Evolutionary conservation across 2,888 invertebrate species (phyloP).

Genomic region (Agrotis exclamationis): DNA sequence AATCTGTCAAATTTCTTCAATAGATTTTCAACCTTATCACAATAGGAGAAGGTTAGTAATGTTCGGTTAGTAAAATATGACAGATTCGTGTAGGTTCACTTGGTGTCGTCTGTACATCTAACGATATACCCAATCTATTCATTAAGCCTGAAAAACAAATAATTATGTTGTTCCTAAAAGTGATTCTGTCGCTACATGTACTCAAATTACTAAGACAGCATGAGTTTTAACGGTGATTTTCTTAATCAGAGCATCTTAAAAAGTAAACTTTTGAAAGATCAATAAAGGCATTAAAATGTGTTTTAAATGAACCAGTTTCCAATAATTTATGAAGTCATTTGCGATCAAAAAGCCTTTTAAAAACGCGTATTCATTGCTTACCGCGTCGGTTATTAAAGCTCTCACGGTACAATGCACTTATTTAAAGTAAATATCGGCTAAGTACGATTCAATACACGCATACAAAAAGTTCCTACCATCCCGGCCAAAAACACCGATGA

Average conservation of each 20-base stretch:
- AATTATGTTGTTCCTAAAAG: no score
- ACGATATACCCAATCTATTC: no score
- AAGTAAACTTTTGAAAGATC: constrained; percentile 13
- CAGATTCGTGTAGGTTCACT: no score
- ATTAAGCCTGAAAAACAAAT: no score
- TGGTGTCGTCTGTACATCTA: no score
- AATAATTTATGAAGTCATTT: constrained; percentile 37
- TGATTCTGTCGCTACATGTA: no score
- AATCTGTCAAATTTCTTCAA: no score
- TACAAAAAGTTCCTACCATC: background rate
- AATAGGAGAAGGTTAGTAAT: no score
- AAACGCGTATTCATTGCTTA: constrained; percentile 30
- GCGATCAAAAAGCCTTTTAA: constrained; percentile 26
- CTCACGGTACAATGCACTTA: constrained; percentile 32
- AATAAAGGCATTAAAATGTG: constrained; percentile 31
- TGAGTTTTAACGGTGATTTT: background rate
- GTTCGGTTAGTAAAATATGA: no score
- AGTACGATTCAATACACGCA: background rate
- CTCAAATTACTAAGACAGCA: no score
- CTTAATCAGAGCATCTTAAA: background rate
- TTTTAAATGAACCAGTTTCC: constrained; percentile 31
- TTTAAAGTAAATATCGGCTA: background rate
- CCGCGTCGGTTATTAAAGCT: constrained; percentile 24
- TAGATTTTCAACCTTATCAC: no score
- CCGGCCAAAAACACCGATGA: background rate